Evolutionary conservation across 2,797 vertebrate species (phyloP).

Genomic region (Paratrypauchen microcephalus): DNA sequence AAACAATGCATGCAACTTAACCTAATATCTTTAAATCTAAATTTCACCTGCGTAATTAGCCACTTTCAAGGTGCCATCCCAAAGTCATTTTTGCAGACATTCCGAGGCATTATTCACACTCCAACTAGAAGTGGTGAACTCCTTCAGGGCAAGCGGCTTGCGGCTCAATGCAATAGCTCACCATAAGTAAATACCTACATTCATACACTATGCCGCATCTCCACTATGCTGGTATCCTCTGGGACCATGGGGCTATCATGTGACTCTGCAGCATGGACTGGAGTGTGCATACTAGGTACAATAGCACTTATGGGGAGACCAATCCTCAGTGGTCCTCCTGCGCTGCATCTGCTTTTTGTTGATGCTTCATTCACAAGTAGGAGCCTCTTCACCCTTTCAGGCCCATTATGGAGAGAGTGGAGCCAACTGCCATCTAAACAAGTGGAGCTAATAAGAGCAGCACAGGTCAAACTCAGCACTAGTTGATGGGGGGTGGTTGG

Average conservation of each 20-base stretch:
- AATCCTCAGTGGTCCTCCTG: slow-evolving; percentile 38
- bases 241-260: slow-evolving; percentile 45
- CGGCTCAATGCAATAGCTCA: slow-evolving; percentile 36
- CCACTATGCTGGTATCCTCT: slow-evolving; percentile 41
- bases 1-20: too few relatives aligned
- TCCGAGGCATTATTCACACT: slow-evolving; percentile 47
- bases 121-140: slow-evolving; percentile 59
- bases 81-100: slow-evolving; percentile 12
- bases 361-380: slow-evolving; percentile 7
- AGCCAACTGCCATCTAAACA: slow-evolving; percentile 33
- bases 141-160: slow-evolving; percentile 35
- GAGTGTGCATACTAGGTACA: slow-evolving; percentile 34
- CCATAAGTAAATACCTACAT: slow-evolving; percentile 49
- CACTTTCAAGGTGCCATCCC: not conserved
- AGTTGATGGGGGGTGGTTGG: slow-evolving; percentile 37
- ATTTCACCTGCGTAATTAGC: not conserved
- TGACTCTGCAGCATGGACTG: slow-evolving; percentile 34
- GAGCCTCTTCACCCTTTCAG: slow-evolving; percentile 25
- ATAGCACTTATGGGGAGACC: slow-evolving; percentile 33
- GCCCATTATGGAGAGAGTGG: slow-evolving; percentile 22
- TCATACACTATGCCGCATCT: slow-evolving; percentile 18
- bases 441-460: slow-evolving; percentile 44
- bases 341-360: slow-evolving; percentile 21
- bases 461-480: slow-evolving; percentile 48
- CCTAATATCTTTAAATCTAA: too few relatives aligned